Evolutionary conservation across 2,797 vertebrate genomes (phyloP), one percentile per base, ranked within the genome.

Genomic region (Chloroceryle inda): DNA sequence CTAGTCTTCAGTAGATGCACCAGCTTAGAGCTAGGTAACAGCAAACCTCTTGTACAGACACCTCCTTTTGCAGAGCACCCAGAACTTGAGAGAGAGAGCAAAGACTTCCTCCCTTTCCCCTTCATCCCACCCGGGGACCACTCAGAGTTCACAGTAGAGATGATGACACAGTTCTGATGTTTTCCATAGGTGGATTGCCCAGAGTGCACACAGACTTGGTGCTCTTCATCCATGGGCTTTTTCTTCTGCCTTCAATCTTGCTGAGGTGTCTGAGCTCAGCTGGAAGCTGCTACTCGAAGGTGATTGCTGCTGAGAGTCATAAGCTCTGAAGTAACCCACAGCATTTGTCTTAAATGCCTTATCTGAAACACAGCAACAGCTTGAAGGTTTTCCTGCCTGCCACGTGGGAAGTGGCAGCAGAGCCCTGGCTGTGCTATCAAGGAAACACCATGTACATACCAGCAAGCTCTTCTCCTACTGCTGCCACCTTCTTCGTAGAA

Each of bases 321-420:
- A 35, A 35, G 62, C 42, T n/a, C 59, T 55, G 10, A 63, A 67
- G 20, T 11, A 64, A 72, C 26, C 18, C 45, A 38, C 44, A 8
- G 22, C 29, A 20, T 13, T 61, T 29, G 13, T 31, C 69, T 81
- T 62, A 24, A 44, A 33, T 6, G 11, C 49, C 29, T 53, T 17
- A 24, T 1, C n/a, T 21, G 33, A 77, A 92, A 61, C 0, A 0
- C 53, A 84, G 40, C 37, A 58, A 38, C 27, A 59, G 15, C 56
- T 35, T 33, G n/a, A 63, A 85, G 29, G 15, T 17, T 71, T 55
- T 71, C 50, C 42, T 24, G 35, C 45, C 56, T 16, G 55, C 22
- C 0, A 0, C 0, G 0, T 10, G 17, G 31, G 20, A 90, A 71
- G 20, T 0, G 1, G 14, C 1, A 71, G 64, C 3, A 0, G 42